A percentile compares a stretch with the other conserved stretches of the same genome.
Conservation (phyloP, 1,140 invertebrate species). For the Drosophila parabipectinata region DNA sequence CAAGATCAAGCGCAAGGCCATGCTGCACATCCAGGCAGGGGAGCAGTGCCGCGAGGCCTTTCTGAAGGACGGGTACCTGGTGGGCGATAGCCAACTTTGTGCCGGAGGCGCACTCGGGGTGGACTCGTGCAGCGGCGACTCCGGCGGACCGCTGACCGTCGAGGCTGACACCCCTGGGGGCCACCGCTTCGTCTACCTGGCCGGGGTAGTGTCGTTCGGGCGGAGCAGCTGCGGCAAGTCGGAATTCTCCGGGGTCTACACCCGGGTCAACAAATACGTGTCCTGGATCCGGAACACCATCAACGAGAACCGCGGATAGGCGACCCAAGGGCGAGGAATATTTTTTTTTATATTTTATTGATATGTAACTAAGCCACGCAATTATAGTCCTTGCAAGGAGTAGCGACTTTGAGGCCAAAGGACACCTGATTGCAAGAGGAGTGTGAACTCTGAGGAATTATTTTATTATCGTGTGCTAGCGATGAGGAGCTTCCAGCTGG, state of each 20-base stretch:
- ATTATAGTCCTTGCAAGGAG: no score
- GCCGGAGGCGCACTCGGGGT: constrained; percentile 53
- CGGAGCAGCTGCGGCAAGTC: constrained; percentile 28
- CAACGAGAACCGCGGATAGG: constrained; percentile 26
- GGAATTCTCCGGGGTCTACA: constrained; percentile 58
- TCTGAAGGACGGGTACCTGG: neutral
- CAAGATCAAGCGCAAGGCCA: constrained; percentile 58
- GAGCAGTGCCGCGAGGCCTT: constrained; percentile 44
- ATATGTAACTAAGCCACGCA: no score
- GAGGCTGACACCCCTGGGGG: constrained; percentile 32
- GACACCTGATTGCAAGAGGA: no score
- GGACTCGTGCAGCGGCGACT: constrained; percentile 70
- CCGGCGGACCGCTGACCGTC: constrained; percentile 67
- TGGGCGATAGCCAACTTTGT: constrained; percentile 56
- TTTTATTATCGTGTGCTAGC: neutral
- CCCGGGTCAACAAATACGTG: constrained; percentile 51
- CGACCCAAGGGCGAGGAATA: no score
- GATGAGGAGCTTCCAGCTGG: neutral
- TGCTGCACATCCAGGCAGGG: constrained; percentile 38
- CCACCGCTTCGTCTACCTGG: constrained; percentile 53
- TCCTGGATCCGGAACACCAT: constrained; percentile 66
- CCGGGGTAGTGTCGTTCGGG: constrained; percentile 60
- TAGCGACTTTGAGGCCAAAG: no score
- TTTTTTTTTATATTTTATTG: neutral
- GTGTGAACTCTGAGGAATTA: no score